These are phyloP conservation scores for Ctenopoma multispine DNA, from an alignment of 2,797 vertebrate genomes.

Conservation along the genomic window DNA sequence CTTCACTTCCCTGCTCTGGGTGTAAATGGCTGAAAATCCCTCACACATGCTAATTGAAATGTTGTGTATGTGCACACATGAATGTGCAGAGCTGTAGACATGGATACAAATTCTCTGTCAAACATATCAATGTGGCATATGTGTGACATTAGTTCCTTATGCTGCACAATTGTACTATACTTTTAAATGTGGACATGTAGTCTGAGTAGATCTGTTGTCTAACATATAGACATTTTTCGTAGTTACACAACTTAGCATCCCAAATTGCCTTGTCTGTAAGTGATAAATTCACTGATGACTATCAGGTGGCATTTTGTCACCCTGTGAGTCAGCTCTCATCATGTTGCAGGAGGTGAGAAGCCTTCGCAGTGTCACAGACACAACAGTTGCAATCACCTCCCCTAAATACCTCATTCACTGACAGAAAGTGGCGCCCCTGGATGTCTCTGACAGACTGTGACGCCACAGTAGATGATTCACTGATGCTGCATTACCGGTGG, in stretches of 20 bases:
- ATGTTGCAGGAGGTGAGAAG: conserved; percentile 74
- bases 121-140: neutral
- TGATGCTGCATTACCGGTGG: conserved; percentile 30
- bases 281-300: conserved; percentile 68
- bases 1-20: conserved; percentile 10
- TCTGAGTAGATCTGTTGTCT: neutral
- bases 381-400: conserved; percentile 61
- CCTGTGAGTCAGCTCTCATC: conserved; percentile 65
- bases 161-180: neutral
- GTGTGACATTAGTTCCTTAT: neutral
- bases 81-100: neutral
- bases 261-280: conserved; percentile 54
- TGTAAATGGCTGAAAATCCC: conserved; percentile 14
- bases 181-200: conserved; percentile 2
- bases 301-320: conserved; percentile 67
- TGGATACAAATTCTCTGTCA: neutral
- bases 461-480: conserved; percentile 64
- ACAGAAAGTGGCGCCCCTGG: conserved; percentile 63
- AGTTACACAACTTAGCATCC: conserved; percentile 29
- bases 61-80: neutral
- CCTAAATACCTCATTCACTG: conserved; percentile 66
- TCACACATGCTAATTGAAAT: neutral
- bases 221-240: conserved; percentile 8
- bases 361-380: conserved; percentile 62
- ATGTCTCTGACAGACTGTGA: conserved; percentile 53